phyloP scores from a whole-genome alignment of 1,140 invertebrate species.

The Pseudomyrmex dendroicus region DNA sequence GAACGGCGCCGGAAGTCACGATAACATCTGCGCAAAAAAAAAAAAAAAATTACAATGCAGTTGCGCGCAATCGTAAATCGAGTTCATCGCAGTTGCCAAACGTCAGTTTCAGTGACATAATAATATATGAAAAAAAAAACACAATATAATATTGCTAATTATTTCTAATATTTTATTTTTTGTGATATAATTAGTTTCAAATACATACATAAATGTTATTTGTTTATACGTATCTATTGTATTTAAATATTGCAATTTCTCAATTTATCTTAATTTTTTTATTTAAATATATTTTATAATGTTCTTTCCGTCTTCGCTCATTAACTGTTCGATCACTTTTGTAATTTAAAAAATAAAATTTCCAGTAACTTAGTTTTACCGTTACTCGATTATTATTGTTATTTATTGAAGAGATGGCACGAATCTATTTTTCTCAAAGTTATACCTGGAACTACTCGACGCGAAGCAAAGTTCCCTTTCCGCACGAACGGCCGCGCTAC shows the following conservation, averaged over 20 bases:
- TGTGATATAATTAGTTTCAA: background rate
- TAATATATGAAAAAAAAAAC: background rate
- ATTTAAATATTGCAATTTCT: no score
- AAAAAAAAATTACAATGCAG: conserved; percentile 36
- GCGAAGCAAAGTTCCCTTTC: conserved; percentile 7
- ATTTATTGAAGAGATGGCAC: background rate
- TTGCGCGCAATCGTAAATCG: conserved; percentile 34
- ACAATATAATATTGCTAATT: conserved; percentile 7
- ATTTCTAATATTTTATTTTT: background rate
- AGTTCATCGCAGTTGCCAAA: conserved; percentile 34
- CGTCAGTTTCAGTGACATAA: conserved; percentile 21
- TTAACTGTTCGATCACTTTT: no score
- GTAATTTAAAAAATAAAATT: background rate
- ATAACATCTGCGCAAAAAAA: conserved; percentile 36
- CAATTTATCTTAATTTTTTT: no score
- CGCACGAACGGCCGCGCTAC: background rate
- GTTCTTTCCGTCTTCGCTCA: no score
- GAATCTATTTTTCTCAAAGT: background rate
- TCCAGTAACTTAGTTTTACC: background rate
- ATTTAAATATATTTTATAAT: no score
- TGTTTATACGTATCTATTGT: background rate
- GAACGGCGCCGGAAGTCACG: conserved; percentile 45
- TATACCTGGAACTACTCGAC: background rate
- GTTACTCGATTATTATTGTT: background rate
- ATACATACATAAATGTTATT: no score